Conservation (phyloP, 1,140 invertebrate species). For the Marisa cornuarietis region DNA sequence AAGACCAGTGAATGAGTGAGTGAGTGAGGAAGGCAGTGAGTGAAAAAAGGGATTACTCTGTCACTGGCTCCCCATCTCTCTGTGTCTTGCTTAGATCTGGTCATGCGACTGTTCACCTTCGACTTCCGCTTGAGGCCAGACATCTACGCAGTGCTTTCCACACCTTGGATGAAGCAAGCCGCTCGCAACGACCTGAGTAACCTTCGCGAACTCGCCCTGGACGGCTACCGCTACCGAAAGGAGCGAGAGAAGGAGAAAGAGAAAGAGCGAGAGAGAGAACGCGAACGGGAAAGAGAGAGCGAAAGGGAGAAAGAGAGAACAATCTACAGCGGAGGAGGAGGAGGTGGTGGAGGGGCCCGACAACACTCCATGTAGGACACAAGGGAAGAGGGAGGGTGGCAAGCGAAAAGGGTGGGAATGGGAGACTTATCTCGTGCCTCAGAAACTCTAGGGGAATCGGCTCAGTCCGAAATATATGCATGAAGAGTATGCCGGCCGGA, state of each 20-base stretch:
- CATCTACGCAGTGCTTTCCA: conserved; percentile 42
- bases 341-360: background rate
- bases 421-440: too few relatives aligned
- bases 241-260: conserved; percentile 14
- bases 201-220: conserved; percentile 10
- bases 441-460: too few relatives aligned
- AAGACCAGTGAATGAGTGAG: too few relatives aligned
- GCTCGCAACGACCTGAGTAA: conserved; percentile 7
- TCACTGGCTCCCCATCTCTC: background rate
- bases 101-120: conserved; percentile 51
- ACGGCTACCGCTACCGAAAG: conserved; percentile 9
- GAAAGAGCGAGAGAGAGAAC: conserved; percentile 2
- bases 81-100: conserved; percentile 25
- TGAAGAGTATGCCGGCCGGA: too few relatives aligned
- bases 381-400: background rate
- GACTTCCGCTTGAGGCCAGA: conserved; percentile 48
- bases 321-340: conserved; percentile 6
- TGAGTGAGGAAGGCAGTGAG: too few relatives aligned
- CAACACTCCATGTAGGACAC: background rate
- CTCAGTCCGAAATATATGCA: too few relatives aligned
- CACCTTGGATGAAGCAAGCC: conserved; percentile 49
- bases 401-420: too few relatives aligned
- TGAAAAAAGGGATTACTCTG: too few relatives aligned
- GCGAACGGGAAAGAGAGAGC: background rate
- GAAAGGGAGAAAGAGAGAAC: background rate